These are phyloP conservation scores for Clunio marinus DNA, from an alignment of 2,888 invertebrate species.

Conservation along the genomic window DNA sequence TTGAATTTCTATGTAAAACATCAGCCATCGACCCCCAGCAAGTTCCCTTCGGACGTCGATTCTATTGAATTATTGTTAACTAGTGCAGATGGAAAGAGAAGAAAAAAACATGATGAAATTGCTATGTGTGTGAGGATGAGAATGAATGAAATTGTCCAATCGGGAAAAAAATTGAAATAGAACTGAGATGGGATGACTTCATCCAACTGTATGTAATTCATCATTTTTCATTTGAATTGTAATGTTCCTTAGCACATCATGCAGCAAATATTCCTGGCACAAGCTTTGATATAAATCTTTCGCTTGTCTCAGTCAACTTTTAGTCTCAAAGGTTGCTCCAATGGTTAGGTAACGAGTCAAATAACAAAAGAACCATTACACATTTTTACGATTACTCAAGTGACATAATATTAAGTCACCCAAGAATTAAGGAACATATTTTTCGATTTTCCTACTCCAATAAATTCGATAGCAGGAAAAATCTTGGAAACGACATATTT, in stretches of 20 bases:
- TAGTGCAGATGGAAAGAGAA: too few species aligned
- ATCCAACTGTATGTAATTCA: slow-evolving; percentile 21
- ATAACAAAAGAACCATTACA: too few species aligned
- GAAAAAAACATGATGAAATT: too few species aligned
- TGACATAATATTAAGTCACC: too few species aligned
- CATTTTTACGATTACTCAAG: too few species aligned
- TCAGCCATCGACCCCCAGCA: slow-evolving; percentile 18
- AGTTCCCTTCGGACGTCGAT: background rate
- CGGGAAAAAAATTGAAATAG: background rate
- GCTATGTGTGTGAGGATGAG: background rate
- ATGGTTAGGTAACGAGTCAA: too few species aligned
- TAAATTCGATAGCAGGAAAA: background rate
- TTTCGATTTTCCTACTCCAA: background rate
- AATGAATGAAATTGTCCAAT: background rate
- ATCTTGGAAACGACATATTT: slow-evolving; percentile 6
- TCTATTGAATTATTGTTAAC: slow-evolving; percentile 14
- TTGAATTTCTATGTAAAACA: slow-evolving; percentile 31
- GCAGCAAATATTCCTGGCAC: background rate
- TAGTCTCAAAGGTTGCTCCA: background rate
- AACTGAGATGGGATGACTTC: slow-evolving; percentile 1
- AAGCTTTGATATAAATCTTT: background rate
- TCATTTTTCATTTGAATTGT: slow-evolving; percentile 15
- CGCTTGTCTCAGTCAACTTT: background rate
- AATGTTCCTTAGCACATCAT: too few species aligned
- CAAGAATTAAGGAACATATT: background rate